Base-by-base conservation (phyloP, 2,888 invertebrate genomes). In the Drosophila yooni region DNA sequence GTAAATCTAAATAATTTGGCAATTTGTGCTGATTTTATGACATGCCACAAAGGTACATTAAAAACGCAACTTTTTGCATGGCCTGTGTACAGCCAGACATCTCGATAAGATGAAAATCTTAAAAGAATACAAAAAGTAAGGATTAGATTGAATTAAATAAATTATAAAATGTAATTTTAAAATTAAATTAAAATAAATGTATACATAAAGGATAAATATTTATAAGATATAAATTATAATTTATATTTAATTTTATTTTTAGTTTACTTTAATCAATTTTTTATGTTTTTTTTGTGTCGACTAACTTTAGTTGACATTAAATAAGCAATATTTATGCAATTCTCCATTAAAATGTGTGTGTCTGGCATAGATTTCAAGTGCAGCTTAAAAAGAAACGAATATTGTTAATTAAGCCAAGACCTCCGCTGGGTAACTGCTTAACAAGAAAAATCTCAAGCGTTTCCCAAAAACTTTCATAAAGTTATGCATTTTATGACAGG, bases 1-100 rank as follows among this genome's bases (percentile, higher is more conserved):
- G 74, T 86, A 91, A 91, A 87, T 88, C 91, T 91, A 88, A 88
- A 88, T 88, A 88, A 90, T 88, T 88, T 88, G 86, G 81, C 83
- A 91, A 88, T 88, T 81, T 81, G 83, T 79, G 91, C 90, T 85
- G 87, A 88, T 88, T 88, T 88, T 91, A 90, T 88, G 72, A 83
- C 81, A 86, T 63, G 75, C 80, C 82, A 67, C 88, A 88, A 64
- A 88, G 78, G 76, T 74, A 71, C 88, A 91, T 87, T 88, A 89
- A 85, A 79, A 69, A 57, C 61, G 43, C 68, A 70, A 43, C 64
- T 56, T 57, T 67, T 50, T 29, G 18, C 46, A 51, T 52, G 50
- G 15, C 25, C 54, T 15, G 58, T 21, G 51, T 56, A 40, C 66
- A 33, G 60, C 11, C 43, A 58, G 48, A 46, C 54, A 54, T 63